These are phyloP conservation scores for Chloebia gouldiae DNA, from an alignment of 2,113 vertebrate genomes.

Conservation along the genomic window DNA sequence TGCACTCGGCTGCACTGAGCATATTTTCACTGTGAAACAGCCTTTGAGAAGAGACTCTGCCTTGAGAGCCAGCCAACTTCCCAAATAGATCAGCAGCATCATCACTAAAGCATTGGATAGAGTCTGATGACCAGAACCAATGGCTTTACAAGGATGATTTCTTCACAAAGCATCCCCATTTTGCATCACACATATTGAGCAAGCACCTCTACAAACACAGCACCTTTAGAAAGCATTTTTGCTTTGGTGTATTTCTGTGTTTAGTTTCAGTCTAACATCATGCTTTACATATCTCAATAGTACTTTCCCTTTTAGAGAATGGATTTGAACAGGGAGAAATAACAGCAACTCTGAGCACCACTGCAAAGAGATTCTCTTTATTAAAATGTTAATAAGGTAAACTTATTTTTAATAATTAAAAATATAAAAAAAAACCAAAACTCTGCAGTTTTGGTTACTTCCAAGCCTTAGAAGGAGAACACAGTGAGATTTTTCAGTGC, in stretches of 20 bases:
- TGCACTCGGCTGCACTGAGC: conserved; percentile 89
- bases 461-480: not conserved
- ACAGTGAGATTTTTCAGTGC: not conserved
- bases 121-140: conserved; percentile 93
- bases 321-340: conserved; percentile 36
- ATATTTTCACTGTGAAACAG: conserved; percentile 97
- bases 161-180: conserved; percentile 79
- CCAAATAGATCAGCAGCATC: conserved; percentile 95
- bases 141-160: conserved; percentile 91
- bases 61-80: conserved; percentile 92
- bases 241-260: conserved; percentile 51
- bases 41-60: conserved; percentile 86
- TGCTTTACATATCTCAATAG: conserved; percentile 19
- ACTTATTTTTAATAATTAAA: conserved; percentile 72
- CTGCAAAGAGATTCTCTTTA: conserved; percentile 64
- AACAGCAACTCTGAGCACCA: conserved; percentile 18
- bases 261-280: conserved; percentile 67
- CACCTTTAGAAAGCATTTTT: conserved; percentile 57
- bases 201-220: conserved; percentile 61
- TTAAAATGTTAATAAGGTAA: conserved; percentile 75
- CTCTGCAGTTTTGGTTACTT: conserved; percentile 27
- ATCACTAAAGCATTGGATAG: conserved; percentile 91
- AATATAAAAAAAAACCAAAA: conserved; percentile 40
- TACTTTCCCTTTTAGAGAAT: conserved; percentile 32
- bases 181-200: conserved; percentile 74